Conservation (phyloP, 1,140 invertebrate genomes). For the Oncopodura yosiiana region DNA sequence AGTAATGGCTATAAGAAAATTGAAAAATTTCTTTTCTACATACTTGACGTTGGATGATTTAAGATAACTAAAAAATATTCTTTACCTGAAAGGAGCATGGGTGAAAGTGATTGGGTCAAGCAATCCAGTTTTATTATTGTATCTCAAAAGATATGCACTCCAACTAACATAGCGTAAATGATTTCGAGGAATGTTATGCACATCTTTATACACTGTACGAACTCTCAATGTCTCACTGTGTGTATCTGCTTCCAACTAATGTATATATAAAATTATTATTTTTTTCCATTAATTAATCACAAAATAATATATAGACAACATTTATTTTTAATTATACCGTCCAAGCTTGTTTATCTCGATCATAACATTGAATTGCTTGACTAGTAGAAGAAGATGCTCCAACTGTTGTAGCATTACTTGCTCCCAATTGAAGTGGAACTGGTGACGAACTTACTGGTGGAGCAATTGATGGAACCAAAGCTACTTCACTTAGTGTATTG, state of each 20-base stretch:
- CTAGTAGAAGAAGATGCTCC: constrained; percentile 40
- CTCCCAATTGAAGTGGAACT: constrained; percentile 31
- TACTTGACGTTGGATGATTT: too few relatives aligned
- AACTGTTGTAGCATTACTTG: too few relatives aligned
- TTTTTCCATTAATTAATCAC: too few relatives aligned
- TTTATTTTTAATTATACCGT: too few relatives aligned
- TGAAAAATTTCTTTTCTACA: too few relatives aligned
- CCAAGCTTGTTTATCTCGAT: constrained; percentile 77
- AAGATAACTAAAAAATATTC: too few relatives aligned
- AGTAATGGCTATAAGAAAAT: constrained; percentile 68
- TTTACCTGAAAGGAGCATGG: constrained; percentile 65
- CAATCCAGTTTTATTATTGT: constrained; percentile 42
- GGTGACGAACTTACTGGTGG: neutral
- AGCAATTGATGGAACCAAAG: constrained; percentile 39
- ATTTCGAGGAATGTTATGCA: constrained; percentile 72
- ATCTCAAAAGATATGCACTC: constrained; percentile 59
- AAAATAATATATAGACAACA: too few relatives aligned
- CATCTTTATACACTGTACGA: constrained; percentile 71
- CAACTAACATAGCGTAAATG: constrained; percentile 71
- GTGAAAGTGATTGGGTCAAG: constrained; percentile 54
- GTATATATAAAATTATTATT: too few relatives aligned
- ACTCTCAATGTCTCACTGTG: constrained; percentile 67
- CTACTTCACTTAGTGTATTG: constrained; percentile 61
- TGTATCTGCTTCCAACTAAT: constrained; percentile 66
- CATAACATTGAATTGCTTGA: constrained; percentile 58